A percentile compares a stretch with the other conserved stretches of the same genome.
These are phyloP conservation scores for Diachasmimorpha longicaudata DNA, from an alignment of 1,140 invertebrate species.

Conservation along the genomic window DNA sequence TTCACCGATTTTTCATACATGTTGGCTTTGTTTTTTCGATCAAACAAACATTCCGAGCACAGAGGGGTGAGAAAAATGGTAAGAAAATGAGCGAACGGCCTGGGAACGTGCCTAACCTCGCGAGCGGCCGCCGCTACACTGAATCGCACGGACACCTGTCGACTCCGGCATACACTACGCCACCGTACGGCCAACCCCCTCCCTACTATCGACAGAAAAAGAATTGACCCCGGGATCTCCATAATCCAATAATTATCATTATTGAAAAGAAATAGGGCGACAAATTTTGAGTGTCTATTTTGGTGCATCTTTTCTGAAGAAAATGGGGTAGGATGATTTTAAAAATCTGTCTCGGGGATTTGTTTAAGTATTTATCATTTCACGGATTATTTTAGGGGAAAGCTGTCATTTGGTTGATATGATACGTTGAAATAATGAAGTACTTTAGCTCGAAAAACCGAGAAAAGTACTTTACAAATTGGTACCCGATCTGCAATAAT, in stretches of 20 bases:
- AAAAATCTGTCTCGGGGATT: no score
- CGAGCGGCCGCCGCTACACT: slow-evolving; percentile 61
- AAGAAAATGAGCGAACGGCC: slow-evolving; percentile 34
- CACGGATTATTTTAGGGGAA: no score
- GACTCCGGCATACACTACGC: slow-evolving; percentile 47
- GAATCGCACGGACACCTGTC: slow-evolving; percentile 57
- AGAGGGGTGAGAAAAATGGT: neutral
- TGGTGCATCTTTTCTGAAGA: no score
- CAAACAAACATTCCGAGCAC: neutral
- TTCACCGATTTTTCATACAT: neutral
- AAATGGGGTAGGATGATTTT: no score
- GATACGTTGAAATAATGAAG: no score
- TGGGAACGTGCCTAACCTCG: slow-evolving; percentile 51
- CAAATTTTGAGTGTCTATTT: no score
- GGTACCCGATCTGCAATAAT: no score
- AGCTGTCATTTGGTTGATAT: no score
- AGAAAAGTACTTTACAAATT: no score
- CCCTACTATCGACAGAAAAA: neutral
- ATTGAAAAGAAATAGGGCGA: no score
- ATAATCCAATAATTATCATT: neutral
- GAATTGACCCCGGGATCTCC: neutral
- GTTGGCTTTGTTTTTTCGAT: neutral
- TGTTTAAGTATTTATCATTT: no score
- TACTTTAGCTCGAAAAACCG: no score
- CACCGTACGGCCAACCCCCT: slow-evolving; percentile 45